These are phyloP conservation scores for Lucilia sericata DNA, from an alignment of 1,140 invertebrate genomes.

Conservation along the genomic window DNA sequence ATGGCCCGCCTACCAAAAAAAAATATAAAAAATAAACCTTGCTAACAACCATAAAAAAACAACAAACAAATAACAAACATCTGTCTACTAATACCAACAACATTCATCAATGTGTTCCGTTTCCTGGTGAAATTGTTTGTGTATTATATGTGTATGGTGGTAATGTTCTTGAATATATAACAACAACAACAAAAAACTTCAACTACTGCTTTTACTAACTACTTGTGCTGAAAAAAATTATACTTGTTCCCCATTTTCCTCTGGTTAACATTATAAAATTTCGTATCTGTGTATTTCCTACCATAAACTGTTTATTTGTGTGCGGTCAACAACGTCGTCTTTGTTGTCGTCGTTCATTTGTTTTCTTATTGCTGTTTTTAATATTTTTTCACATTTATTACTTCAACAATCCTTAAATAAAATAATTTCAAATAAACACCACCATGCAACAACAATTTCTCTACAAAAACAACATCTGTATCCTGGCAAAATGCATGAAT, in stretches of 20 bases:
- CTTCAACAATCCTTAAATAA: conserved; percentile 35
- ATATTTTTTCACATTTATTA: background rate
- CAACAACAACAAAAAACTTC: background rate
- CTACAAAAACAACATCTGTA: conserved; percentile 36
- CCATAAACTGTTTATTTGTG: conserved; percentile 6
- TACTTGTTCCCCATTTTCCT: background rate
- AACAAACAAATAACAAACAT: conserved; percentile 48
- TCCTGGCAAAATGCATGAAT: too few relatives aligned
- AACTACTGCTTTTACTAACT: background rate
- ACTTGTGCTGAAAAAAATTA: background rate
- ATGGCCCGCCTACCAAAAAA: conserved; percentile 51
- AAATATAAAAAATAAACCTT: background rate
- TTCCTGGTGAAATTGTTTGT: background rate
- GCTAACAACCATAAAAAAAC: background rate
- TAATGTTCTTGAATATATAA: too few relatives aligned
- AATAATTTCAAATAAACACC: conserved; percentile 40
- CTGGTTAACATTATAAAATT: background rate
- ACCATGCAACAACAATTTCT: conserved; percentile 28
- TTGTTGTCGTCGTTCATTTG: background rate
- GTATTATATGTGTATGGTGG: background rate
- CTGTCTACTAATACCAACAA: conserved; percentile 44
- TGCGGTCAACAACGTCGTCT: background rate
- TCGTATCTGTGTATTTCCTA: too few relatives aligned
- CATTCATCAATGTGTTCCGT: conserved; percentile 30
- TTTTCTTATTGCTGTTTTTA: background rate